A percentile compares a stretch with the other conserved stretches of the same genome.
These are phyloP conservation scores for Gopherus evgoodei DNA, from an alignment of 2,113 vertebrate genomes.

Conservation along the genomic window DNA sequence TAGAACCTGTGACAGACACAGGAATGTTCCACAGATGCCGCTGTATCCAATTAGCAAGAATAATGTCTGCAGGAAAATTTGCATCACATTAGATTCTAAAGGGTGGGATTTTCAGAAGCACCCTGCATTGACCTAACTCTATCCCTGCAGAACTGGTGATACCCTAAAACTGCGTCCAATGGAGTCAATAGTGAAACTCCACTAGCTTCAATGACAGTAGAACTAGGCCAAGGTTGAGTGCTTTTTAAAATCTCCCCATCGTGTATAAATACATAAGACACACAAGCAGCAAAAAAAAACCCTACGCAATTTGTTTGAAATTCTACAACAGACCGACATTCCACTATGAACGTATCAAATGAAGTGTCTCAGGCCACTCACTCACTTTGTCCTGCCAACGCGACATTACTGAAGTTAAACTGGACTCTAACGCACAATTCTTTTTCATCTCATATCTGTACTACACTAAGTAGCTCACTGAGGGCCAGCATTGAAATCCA, in stretches of 20 bases:
- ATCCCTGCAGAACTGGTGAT: neutral
- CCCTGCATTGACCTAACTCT: neutral
- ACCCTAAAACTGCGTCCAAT: neutral
- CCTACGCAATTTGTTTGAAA: neutral
- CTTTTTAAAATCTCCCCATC: neutral
- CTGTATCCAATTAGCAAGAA: neutral
- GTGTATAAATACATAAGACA: neutral
- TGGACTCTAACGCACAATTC: neutral
- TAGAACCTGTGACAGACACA: neutral
- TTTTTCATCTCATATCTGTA: neutral
- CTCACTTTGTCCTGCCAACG: neutral
- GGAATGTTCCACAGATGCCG: neutral
- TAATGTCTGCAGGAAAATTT: neutral
- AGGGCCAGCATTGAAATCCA: accelerated
- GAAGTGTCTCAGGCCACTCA: neutral
- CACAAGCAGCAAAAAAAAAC: neutral
- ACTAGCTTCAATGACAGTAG: neutral
- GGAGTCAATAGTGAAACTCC: neutral
- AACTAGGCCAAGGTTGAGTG: neutral
- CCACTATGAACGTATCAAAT: neutral
- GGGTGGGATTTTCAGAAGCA: neutral
- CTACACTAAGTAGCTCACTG: neutral
- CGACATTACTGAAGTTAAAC: neutral
- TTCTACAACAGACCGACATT: neutral
- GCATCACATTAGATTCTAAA: neutral